Evolutionary conservation across 1,140 invertebrate genomes (phyloP), one percentile per base, ranked within the genome.

Genomic region (Musca vetustissima): DNA sequence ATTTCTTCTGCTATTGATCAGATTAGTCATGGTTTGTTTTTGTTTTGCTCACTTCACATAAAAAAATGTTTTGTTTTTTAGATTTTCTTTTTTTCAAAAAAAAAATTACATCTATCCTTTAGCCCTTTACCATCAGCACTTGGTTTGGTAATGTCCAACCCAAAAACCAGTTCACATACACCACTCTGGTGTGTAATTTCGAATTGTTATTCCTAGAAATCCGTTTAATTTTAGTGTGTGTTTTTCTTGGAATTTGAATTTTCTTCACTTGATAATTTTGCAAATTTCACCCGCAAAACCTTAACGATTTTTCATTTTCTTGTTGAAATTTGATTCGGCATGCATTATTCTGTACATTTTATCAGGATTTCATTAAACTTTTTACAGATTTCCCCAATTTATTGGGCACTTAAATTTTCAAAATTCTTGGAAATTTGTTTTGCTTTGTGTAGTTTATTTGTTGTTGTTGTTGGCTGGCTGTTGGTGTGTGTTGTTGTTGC

Each of bases 221-320:
- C 32, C 57, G 28, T 36, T 61, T 61, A 36, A 61, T 36, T 61
- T 61, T 61, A 61, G 57, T 61, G 57, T 61, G 28, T 61, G 57
- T 61, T 61, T 61, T 61, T 61, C 57, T 61, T 61, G 57, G 57
- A 61, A 61, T 61, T 61, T 36, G 28, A 61, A 61, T 61, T 61
- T 61, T 36, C 19, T 36, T 17, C 19, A 36, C 28, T 21, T 13
- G 28, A 19, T 61, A 61, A 36, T 61, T 61, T 61, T 19, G 19
- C 32, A 43, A 61, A 21, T 61, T 19, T 55, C 13, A 2, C n/a
- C 22, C 9, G 4, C n/a, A 43, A 21, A 61, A 43, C 9, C 28
- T 32, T 6, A 28, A n/a, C n/a, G 14, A 28, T 57, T 36, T 43
- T 19, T 43, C 9, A 61, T 9, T 59, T 61, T 36, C 4, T 21